phyloP scores from a whole-genome alignment of 2,888 invertebrate genomes.

The Megamerina dolium region DNA sequence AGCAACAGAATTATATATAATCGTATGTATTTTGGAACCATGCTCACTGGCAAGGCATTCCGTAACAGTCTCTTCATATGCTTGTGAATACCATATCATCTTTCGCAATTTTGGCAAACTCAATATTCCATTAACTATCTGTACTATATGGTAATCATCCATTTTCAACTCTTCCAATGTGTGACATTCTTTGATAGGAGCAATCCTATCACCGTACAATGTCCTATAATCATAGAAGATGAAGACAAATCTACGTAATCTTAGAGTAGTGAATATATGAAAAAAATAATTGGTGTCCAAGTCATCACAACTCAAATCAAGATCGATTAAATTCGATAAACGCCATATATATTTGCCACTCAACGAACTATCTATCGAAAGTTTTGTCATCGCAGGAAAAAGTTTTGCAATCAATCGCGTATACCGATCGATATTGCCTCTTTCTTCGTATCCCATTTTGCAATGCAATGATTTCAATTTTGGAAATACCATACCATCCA shows the following conservation, averaged over 20 bases:
- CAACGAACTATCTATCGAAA: conserved; percentile 13
- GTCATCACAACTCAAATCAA: conserved; percentile 21
- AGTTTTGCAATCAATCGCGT: conserved; percentile 10
- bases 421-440: neutral
- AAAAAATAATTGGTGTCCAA: conserved; percentile 11
- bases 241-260: conserved; percentile 22
- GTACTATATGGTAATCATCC: conserved; percentile 24
- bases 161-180: conserved; percentile 24
- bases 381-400: conserved; percentile 22
- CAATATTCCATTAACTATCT: conserved; percentile 13
- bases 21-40: conserved; percentile 13
- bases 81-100: conserved; percentile 19
- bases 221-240: conserved; percentile 19
- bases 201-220: conserved; percentile 7
- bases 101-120: conserved; percentile 16
- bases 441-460: neutral
- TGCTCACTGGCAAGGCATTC: conserved; percentile 9
- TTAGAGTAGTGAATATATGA: conserved; percentile 11
- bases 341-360: conserved; percentile 21
- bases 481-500: conserved; percentile 19
- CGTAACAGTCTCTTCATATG: conserved; percentile 16
- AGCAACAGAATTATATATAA: conserved; percentile 23
- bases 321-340: conserved; percentile 18
- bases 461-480: conserved; percentile 17
- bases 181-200: conserved; percentile 12